Conservation (phyloP, 1,140 invertebrate genomes). For the Caenorhabditis brenneri region DNA sequence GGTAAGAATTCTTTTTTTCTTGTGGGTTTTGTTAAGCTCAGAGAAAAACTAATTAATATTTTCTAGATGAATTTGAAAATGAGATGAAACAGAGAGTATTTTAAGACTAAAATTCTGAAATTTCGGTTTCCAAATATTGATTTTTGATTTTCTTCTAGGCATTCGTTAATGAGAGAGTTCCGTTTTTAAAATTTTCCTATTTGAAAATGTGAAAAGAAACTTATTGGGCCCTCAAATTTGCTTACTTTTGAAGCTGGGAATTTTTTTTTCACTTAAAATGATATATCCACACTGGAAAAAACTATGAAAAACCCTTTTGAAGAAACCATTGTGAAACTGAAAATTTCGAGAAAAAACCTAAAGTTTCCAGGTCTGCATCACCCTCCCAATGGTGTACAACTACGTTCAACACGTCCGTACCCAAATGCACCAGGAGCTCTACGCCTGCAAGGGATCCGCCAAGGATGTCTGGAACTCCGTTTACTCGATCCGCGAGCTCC, state of each 20-base stretch:
- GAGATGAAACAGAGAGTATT: not conserved
- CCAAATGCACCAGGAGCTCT: slow-evolving; percentile 56
- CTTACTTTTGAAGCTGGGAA: no score
- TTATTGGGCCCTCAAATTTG: no score
- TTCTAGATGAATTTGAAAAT: no score
- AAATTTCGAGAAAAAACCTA: no score
- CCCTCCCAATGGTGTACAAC: slow-evolving; percentile 60
- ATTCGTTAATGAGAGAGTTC: no score
- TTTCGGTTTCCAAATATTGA: not conserved
- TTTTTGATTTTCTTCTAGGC: no score
- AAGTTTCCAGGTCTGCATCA: slow-evolving; percentile 48
- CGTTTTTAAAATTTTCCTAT: not conserved
- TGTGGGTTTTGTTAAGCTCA: no score
- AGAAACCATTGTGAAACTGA: no score
- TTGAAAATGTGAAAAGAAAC: not conserved
- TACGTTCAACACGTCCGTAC: slow-evolving; percentile 58
- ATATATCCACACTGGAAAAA: not conserved
- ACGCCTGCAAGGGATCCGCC: slow-evolving; percentile 57
- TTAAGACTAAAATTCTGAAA: not conserved
- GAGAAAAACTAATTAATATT: no score
- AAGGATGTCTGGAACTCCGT: slow-evolving; percentile 62
- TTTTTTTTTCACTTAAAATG: no score
- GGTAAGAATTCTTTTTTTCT: no score
- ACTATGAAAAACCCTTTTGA: no score
- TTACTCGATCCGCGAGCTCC: slow-evolving; percentile 58